Base-by-base conservation (phyloP, 2,113 vertebrate genomes). In the Ceratotherium simum region DNA sequence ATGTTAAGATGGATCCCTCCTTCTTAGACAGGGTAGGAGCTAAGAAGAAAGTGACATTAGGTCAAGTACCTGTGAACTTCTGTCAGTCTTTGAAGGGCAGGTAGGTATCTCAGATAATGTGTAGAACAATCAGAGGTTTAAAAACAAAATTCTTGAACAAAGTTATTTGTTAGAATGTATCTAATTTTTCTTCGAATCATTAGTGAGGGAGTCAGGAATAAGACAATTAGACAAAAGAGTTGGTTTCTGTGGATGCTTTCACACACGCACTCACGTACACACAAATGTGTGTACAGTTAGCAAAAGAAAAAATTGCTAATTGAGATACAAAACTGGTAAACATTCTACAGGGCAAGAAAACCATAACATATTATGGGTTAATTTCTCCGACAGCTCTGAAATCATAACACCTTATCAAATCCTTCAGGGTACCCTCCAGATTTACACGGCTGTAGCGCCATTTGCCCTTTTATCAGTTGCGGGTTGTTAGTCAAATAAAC, bases 121-220 rank as follows among this genome's bases (percentile, higher is more conserved):
- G 10, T 78, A n/a, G 21, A 65, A 78, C 54, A 91, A 65, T 60
- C 7, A 73, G 76, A 95, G 5, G 21, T 95, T 78, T 72, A 78
- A 90, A 91, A 83, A 56, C 75, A 93, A 93, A 83, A 78, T 86
- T 81, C 33, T 78, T 85, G 48, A 84, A 67, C 31, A 84, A 93
- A 93, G 25, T 39, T 64, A 64, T 73, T 64, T 91, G 27, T 56
- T 87, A n/a, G 16, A 92, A 58, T 46, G 25, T 79, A 20, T 84
- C 27, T 76, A 42, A 46, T 73, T 87, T 70, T 87, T 70, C 48
- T 51, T 80, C 79, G 93, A 95, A 60, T 16, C n/a, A 56, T 33
- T 58, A 76, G 11, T 67, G 54, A 83, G 8, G 80, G 33, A 90
- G 48, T 29, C 42, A 78, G n/a, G 36, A 94, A 92, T 88, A 83